These are phyloP conservation scores for Chaenogobius annularis DNA, from an alignment of 2,113 vertebrate genomes.

Conservation along the genomic window DNA sequence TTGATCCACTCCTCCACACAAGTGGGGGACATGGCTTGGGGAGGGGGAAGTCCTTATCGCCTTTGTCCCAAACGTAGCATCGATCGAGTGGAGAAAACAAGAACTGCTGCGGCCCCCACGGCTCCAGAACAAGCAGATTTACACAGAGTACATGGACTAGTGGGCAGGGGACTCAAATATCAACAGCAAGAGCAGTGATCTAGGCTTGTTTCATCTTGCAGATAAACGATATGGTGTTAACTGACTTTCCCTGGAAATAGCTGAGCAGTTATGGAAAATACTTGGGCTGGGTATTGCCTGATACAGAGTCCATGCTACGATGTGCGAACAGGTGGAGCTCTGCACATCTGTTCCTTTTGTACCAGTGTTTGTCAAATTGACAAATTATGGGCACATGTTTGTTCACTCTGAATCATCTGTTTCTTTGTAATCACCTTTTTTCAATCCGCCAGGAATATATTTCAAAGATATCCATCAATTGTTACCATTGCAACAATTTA, in stretches of 20 bases:
- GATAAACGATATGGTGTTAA: too few species aligned
- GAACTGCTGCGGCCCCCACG: constrained; percentile 32
- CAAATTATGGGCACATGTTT: too few species aligned
- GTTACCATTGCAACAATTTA: too few species aligned
- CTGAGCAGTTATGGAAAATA: background rate
- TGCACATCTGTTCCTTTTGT: too few species aligned
- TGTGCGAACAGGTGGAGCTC: background rate
- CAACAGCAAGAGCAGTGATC: background rate
- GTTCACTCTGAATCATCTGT: too few species aligned
- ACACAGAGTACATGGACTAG: background rate
- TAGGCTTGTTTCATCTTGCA: background rate
- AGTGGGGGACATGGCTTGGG: constrained; percentile 17
- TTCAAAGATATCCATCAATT: too few species aligned
- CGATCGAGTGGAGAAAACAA: constrained; percentile 60
- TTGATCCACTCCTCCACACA: constrained; percentile 57
- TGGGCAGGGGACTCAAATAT: background rate
- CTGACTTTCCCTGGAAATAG: background rate
- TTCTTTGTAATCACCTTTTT: too few species aligned
- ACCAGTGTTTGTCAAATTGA: too few species aligned
- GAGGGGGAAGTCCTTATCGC: constrained; percentile 66
- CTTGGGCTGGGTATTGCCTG: background rate
- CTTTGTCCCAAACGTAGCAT: constrained; percentile 54
- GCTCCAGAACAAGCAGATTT: constrained; percentile 24
- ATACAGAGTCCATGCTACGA: background rate
- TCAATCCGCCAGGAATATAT: too few species aligned